Evolutionary conservation across 2,888 invertebrate genomes (phyloP).

Genomic region (Torymus tubicola): DNA sequence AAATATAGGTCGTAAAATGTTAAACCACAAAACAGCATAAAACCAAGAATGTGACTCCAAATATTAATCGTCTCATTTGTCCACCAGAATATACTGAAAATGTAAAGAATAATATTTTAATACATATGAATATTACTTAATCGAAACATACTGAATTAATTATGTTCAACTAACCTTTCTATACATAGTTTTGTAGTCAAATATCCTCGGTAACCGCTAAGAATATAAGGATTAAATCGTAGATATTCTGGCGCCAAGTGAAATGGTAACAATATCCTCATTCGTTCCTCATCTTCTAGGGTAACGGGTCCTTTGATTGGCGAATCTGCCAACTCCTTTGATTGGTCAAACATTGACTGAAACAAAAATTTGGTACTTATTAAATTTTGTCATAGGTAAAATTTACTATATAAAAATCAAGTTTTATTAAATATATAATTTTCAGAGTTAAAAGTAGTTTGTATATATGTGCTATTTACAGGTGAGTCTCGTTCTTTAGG

Average conservation of each 20-base stretch:
- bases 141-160: neutral
- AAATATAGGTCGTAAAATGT: conserved; percentile 90
- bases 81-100: conserved; percentile 93
- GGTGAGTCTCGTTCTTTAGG: too few relatives aligned
- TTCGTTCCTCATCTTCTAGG: conserved; percentile 69
- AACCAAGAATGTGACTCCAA: conserved; percentile 96
- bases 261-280: conserved; percentile 73
- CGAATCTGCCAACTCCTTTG: conserved; percentile 60
- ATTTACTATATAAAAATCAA: too few relatives aligned
- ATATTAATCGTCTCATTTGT: conserved; percentile 98
- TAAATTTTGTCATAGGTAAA: too few relatives aligned
- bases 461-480: too few relatives aligned
- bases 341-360: conserved; percentile 16
- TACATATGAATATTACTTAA: neutral
- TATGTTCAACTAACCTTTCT: conserved; percentile 83
- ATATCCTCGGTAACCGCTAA: conserved; percentile 89
- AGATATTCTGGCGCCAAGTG: conserved; percentile 88
- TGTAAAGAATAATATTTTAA: conserved; percentile 34
- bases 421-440: too few relatives aligned
- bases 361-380: neutral
- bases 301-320: conserved; percentile 67
- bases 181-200: conserved; percentile 89
- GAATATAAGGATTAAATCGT: conserved; percentile 91
- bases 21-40: conserved; percentile 88
- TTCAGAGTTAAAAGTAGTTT: too few relatives aligned